Evolutionary conservation across 2,113 vertebrate species (phyloP), one percentile per base, ranked within the genome.

Genomic region (Psettodes erumei): DNA sequence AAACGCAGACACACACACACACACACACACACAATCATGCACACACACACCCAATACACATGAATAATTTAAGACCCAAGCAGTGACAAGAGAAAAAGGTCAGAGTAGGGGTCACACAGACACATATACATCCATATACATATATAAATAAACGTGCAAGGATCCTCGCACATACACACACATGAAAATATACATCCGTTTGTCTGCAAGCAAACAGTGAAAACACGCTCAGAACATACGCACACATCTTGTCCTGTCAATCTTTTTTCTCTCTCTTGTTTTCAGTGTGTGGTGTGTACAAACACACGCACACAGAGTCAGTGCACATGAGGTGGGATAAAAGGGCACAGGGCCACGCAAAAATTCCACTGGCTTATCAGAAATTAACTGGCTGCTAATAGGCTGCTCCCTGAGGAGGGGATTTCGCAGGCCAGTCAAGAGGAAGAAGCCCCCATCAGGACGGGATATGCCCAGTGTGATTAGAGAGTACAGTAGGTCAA

Each of bases 51-150:
- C 61, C 70, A 83, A 78, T 45, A 81, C 83, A 89, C 88, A 93
- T 92, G 90, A 94, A 94, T 93, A 89, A 94, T 94, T 91, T 89
- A 93, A 88, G 82, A 88, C 71, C 78, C 82, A 82, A 89, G 89
- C 82, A 83, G 86, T 74, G 87, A 91, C 87, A 79, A 72, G 74
- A 73, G 72, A 65, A 82, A 89, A 88, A 89, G 92, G 93, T 94
- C 93, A 93, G 71, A 63, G 40, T 50, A 81, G 76, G 85, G 93
- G 93, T 93, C 92, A 92, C 71, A 21, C 33, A 88, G 83, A 87
- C 82, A 86, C 77, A 81, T 81, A 90, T 78, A 86, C 85, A 89
- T 79, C 79, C 85, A 90, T 84, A 89, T 73, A 84, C 79, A 92
- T 88, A 86, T 83, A 87, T 88, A 87, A 84, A 90, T 81, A 89